Conservation (phyloP, 2,888 invertebrate genomes). For the Thalpophila matura region DNA sequence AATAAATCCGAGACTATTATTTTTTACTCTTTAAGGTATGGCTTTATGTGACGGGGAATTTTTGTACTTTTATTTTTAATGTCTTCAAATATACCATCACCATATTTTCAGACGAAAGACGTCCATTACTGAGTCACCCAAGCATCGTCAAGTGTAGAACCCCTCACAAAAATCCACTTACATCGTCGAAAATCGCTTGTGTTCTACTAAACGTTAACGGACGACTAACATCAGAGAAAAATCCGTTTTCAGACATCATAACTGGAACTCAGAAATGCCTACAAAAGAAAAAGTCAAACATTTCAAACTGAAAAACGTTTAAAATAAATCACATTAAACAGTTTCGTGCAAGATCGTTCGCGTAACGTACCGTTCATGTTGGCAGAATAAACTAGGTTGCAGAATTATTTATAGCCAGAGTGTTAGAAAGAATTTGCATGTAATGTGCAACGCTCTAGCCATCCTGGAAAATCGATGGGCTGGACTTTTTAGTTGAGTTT, state of each 20-base stretch:
- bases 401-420: constrained; percentile 61
- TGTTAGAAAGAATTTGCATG: constrained; percentile 64
- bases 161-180: too few relatives aligned
- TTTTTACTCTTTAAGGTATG: too few relatives aligned
- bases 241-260: neutral
- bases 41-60: too few relatives aligned
- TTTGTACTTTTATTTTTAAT: too few relatives aligned
- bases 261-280: neutral
- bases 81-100: too few relatives aligned
- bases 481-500: constrained; percentile 9
- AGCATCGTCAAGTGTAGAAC: too few relatives aligned
- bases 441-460: constrained; percentile 56
- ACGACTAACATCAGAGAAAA: neutral
- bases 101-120: too few relatives aligned
- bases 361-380: constrained; percentile 62
- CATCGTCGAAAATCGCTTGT: neutral
- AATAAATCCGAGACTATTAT: too few relatives aligned
- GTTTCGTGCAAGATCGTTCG: constrained; percentile 67
- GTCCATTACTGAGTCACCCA: too few relatives aligned
- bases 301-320: constrained; percentile 55
- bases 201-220: neutral
- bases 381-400: constrained; percentile 61
- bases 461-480: constrained; percentile 44
- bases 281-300: constrained; percentile 23
- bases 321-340: constrained; percentile 65